Evolutionary conservation across 2,797 vertebrate species (phyloP).

Genomic region (Hippocampus kuda): DNA sequence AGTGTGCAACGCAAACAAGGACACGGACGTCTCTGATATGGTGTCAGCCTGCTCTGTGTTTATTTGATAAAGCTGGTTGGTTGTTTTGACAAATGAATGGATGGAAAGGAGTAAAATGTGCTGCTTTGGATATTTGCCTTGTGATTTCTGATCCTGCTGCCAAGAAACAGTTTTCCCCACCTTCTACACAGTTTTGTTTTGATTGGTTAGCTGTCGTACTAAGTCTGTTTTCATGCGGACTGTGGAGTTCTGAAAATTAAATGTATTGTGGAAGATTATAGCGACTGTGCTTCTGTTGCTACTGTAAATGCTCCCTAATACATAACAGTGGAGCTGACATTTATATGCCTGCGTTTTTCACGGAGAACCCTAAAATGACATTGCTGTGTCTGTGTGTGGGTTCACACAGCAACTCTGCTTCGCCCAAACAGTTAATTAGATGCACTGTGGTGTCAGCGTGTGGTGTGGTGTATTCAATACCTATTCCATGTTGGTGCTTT

Average conservation of each 20-base stretch:
- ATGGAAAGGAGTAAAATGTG: conserved; percentile 10
- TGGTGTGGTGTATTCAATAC: not conserved
- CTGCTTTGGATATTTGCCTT: conserved; percentile 8
- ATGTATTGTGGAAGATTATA: not conserved
- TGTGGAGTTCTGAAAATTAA: not conserved
- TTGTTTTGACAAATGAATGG: conserved; percentile 20
- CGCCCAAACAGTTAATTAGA: not conserved
- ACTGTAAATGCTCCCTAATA: not conserved
- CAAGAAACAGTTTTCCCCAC: not conserved
- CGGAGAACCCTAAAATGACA: not conserved
- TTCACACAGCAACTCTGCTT: not conserved
- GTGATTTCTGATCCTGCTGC: not conserved
- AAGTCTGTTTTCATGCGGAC: not conserved
- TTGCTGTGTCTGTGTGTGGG: not conserved
- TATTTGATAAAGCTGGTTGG: conserved; percentile 27
- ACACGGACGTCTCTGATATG: conserved; percentile 19
- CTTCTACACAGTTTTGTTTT: conserved; percentile 6
- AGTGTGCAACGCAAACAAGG: conserved; percentile 40
- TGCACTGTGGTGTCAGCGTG: not conserved
- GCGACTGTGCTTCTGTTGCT: not conserved
- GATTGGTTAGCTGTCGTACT: not conserved
- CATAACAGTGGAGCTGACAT: not conserved
- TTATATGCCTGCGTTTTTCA: not conserved
- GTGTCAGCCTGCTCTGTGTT: conserved; percentile 22
- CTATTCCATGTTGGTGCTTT: not conserved